A percentile compares a stretch with the other conserved stretches of the same genome.
phyloP scores from a whole-genome alignment of 1,140 invertebrate species.

The Pseudachorutes palmiensis region DNA sequence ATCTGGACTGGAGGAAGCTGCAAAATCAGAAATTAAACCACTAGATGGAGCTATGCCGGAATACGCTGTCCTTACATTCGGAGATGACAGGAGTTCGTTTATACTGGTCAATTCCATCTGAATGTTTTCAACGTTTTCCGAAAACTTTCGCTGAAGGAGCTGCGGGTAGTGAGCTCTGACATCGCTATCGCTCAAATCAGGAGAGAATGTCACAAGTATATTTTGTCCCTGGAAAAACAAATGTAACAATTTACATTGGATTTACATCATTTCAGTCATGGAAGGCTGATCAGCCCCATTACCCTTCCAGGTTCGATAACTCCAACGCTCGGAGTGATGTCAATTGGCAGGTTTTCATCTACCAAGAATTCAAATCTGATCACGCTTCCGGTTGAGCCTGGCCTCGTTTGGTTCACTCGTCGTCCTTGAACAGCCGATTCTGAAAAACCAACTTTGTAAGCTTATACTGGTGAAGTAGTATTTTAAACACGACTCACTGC shows the following conservation, averaged over 20 bases:
- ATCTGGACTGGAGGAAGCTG: no score
- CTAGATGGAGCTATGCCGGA: background rate
- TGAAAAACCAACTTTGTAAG: background rate
- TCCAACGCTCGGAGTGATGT: background rate
- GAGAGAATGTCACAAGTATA: background rate
- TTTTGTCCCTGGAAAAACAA: constrained; percentile 2
- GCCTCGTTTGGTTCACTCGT: background rate
- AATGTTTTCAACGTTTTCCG: background rate
- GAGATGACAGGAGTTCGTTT: background rate
- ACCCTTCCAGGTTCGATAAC: constrained; percentile 17
- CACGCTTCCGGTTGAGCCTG: background rate
- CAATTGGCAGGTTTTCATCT: background rate
- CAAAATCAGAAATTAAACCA: background rate
- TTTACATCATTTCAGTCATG: background rate
- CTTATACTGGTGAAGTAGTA: no score
- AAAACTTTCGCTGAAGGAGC: background rate
- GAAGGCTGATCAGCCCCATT: background rate
- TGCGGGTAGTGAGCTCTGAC: background rate
- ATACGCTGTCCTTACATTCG: background rate
- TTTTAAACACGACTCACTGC: background rate
- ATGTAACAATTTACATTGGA: background rate
- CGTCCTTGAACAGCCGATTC: background rate
- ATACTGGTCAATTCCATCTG: constrained; percentile 13
- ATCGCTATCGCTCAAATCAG: background rate
- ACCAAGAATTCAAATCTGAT: constrained; percentile 3